These are phyloP conservation scores for Thamnophis sirtalis DNA, from an alignment of 2,113 vertebrate species.

Conservation along the genomic window DNA sequence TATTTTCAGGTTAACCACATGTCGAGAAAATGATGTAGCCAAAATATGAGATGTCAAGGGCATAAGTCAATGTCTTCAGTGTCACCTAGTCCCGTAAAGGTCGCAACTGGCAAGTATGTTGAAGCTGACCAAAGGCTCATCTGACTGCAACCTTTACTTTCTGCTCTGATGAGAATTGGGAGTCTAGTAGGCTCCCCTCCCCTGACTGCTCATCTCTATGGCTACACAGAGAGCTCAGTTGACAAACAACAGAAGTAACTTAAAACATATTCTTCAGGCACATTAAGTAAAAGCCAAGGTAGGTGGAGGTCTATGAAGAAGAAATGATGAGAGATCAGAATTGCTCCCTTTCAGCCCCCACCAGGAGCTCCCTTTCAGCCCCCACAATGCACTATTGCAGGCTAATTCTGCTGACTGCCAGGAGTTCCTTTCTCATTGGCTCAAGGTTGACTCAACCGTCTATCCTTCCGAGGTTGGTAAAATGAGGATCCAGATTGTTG, in stretches of 20 bases:
- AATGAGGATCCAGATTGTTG: not conserved
- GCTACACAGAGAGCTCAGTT: not conserved
- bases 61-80: not conserved
- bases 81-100: not conserved
- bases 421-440: not conserved
- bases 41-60: not conserved
- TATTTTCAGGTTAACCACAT: not conserved
- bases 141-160: not conserved
- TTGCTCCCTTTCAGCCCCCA: not conserved
- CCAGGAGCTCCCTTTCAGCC: not conserved
- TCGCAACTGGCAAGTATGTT: not conserved
- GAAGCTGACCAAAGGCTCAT: not conserved
- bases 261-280: not conserved
- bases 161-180: not conserved
- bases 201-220: not conserved
- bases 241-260: not conserved
- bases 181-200: not conserved
- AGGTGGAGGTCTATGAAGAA: not conserved
- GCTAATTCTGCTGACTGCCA: not conserved
- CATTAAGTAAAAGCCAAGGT: not conserved
- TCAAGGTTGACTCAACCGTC: not conserved
- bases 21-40: not conserved
- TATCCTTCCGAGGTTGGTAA: not conserved
- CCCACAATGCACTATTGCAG: not conserved
- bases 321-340: not conserved